A percentile compares a stretch with the other conserved stretches of the same genome.
Conservation (phyloP, 2,113 vertebrate genomes). For the Daboia siamensis region DNA sequence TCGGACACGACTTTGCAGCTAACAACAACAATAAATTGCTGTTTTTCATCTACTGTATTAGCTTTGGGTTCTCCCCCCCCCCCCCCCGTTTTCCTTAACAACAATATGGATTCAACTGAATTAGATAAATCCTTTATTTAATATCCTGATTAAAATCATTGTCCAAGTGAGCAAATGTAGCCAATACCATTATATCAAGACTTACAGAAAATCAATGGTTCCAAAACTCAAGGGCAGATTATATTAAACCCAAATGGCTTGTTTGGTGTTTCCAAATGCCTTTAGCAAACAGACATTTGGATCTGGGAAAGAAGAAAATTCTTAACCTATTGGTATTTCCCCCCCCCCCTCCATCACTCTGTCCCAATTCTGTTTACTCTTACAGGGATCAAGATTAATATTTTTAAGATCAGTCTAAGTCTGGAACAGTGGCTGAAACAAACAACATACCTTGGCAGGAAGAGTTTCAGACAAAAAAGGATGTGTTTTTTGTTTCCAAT, state of each 20-base stretch:
- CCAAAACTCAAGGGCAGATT: conserved; percentile 25
- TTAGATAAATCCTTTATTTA: conserved; percentile 44
- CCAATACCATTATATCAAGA: conserved; percentile 54
- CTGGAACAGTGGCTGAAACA: not conserved
- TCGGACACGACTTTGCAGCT: too few species aligned
- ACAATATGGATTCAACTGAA: conserved; percentile 32
- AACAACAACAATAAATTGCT: not conserved
- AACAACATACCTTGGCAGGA: not conserved
- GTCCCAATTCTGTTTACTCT: not conserved
- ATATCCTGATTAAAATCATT: conserved; percentile 28
- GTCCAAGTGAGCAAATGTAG: conserved; percentile 32
- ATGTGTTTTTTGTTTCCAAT: not conserved
- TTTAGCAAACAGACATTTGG: not conserved
- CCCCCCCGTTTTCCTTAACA: conserved; percentile 13
- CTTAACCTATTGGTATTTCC: not conserved
- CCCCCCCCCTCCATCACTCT: too few species aligned
- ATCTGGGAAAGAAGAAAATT: not conserved
- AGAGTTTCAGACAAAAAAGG: not conserved
- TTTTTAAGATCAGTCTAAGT: not conserved
- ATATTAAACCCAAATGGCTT: conserved; percentile 3
- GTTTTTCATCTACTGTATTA: not conserved
- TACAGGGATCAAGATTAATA: not conserved
- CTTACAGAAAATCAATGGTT: conserved; percentile 11
- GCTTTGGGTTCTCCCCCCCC: not conserved
- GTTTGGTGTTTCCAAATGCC: not conserved